Evolutionary conservation across 1,140 invertebrate species (phyloP).

Genomic region (Formica exsecta): DNA sequence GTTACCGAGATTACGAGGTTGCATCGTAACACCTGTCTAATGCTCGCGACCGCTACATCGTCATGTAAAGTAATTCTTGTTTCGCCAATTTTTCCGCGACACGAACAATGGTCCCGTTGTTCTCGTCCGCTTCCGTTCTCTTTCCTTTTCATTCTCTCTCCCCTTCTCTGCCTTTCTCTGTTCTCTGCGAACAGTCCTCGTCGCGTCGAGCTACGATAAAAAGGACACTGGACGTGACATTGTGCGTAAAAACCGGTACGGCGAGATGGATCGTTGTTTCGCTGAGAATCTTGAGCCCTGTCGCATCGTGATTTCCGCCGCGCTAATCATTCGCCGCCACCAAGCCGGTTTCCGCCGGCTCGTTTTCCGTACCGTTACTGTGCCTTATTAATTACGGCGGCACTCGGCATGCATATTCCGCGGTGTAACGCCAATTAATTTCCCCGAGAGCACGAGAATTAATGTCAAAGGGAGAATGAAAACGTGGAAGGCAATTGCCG

Average conservation of each 20-base stretch:
- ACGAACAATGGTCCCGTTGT: conserved; percentile 44
- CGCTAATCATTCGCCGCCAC: conserved; percentile 52
- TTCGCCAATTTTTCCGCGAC: conserved; percentile 45
- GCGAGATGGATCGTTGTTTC: conserved; percentile 51
- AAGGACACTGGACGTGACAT: conserved; percentile 20
- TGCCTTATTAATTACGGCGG: conserved; percentile 62
- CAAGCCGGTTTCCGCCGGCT: conserved; percentile 46
- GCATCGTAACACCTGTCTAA: conserved; percentile 59
- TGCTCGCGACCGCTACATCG: conserved; percentile 48
- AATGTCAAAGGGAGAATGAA: conserved; percentile 62
- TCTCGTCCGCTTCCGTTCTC: conserved; percentile 5
- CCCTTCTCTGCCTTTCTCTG: neutral
- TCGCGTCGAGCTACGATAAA: conserved; percentile 24
- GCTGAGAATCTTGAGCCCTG: conserved; percentile 34
- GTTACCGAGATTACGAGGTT: conserved; percentile 52
- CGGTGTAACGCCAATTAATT: conserved; percentile 62
- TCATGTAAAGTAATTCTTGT: conserved; percentile 51
- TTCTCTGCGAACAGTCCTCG: neutral
- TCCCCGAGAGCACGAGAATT: conserved; percentile 59
- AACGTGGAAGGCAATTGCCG: conserved; percentile 55
- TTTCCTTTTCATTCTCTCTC: neutral
- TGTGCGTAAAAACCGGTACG: conserved; percentile 34
- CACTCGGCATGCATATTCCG: conserved; percentile 60
- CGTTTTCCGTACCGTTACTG: conserved; percentile 58
- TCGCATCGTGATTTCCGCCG: conserved; percentile 47